A percentile compares a stretch with the other conserved stretches of the same genome.
Evolutionary conservation across 1,140 invertebrate genomes (phyloP).

Genomic region (Daktulosphaira vitifoliae): DNA sequence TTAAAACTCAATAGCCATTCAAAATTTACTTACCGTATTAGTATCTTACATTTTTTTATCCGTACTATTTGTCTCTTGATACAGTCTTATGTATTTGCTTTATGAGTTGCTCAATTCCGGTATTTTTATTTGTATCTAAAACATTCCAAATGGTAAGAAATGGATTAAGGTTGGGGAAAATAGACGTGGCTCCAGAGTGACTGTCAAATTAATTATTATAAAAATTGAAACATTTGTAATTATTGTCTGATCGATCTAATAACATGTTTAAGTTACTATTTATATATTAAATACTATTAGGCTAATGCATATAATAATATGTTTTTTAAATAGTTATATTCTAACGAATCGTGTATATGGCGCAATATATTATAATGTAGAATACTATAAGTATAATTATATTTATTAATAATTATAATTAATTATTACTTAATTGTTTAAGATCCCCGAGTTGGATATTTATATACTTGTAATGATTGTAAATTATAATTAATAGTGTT

Average conservation of each 20-base stretch:
- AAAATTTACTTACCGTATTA: no score
- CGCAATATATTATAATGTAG: constrained; percentile 22
- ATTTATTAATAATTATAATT: not conserved
- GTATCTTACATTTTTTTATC: no score
- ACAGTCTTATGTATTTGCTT: no score
- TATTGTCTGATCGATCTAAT: not conserved
- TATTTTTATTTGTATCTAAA: no score
- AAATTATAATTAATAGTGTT: not conserved
- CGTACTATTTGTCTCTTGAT: no score
- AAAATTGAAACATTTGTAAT: no score
- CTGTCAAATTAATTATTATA: no score
- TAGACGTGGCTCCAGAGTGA: constrained; percentile 17
- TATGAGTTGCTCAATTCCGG: no score
- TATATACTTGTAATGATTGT: not conserved
- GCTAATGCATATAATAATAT: not conserved
- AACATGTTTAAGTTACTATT: not conserved
- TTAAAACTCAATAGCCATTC: no score
- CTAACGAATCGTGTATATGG: constrained; percentile 26
- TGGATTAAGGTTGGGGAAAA: no score
- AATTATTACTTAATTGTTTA: no score
- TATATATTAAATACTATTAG: constrained; percentile 14
- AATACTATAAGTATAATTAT: not conserved
- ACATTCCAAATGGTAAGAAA: no score
- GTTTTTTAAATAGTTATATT: constrained; percentile 12
- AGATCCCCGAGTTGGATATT: constrained; percentile 15